These are phyloP conservation scores for Cantharis nigra DNA, from an alignment of 2,888 invertebrate genomes.

Conservation along the genomic window DNA sequence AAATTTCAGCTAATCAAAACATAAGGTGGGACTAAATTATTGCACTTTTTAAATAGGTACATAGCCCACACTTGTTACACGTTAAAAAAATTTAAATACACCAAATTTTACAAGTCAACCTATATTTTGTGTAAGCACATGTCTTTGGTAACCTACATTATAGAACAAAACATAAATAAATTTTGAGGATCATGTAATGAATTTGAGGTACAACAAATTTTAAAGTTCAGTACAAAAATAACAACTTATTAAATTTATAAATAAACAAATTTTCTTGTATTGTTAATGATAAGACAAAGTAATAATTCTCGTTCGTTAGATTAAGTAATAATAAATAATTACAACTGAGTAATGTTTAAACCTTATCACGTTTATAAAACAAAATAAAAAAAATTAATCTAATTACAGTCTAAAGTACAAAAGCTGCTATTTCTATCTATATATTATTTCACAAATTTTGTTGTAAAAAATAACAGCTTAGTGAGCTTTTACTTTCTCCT, in stretches of 20 bases:
- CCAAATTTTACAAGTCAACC: background rate
- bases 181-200: conserved; percentile 16
- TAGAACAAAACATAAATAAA: background rate
- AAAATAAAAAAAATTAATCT: conserved; percentile 39
- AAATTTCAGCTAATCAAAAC: background rate
- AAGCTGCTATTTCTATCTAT: conserved; percentile 47
- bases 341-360: conserved; percentile 28
- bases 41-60: background rate
- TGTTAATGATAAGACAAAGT: background rate
- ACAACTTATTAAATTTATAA: conserved; percentile 23
- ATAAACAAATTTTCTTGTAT: background rate
- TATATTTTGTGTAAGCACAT: background rate
- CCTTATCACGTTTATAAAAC: conserved; percentile 42
- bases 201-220: conserved; percentile 18
- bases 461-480: conserved; percentile 12
- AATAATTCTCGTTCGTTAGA: background rate
- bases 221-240: conserved; percentile 43
- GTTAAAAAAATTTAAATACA: background rate
- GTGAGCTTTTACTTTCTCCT: conserved; percentile 11
- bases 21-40: background rate
- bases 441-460: conserved; percentile 31
- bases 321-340: conserved; percentile 37
- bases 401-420: conserved; percentile 45
- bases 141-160: conserved; percentile 22
- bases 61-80: background rate